phyloP scores from a whole-genome alignment of 1,140 invertebrate species.

The Bombus waltoni region DNA sequence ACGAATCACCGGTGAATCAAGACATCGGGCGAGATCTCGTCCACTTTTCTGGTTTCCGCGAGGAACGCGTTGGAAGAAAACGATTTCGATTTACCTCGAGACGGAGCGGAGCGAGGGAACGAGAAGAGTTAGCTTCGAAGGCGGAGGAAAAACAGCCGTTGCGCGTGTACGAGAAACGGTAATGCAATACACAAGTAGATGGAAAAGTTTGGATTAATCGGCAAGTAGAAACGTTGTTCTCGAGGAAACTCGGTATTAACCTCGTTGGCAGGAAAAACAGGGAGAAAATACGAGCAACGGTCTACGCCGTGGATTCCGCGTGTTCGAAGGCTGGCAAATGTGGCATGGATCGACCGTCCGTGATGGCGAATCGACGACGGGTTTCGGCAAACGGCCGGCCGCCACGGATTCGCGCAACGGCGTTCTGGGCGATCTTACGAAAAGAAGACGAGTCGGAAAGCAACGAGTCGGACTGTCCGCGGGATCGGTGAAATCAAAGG shows the following conservation, averaged over 20 bases:
- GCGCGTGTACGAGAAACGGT: not conserved
- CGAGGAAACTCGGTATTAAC: not conserved
- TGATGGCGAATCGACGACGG: not conserved
- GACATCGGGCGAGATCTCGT: not conserved
- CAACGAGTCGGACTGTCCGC: slow-evolving; percentile 31
- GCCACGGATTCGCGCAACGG: slow-evolving; percentile 24
- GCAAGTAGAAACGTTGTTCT: not conserved
- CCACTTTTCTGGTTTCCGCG: not conserved
- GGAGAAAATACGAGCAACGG: not conserved
- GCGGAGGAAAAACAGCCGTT: not conserved
- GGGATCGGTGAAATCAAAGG: slow-evolving; percentile 73
- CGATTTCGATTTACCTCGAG: not conserved
- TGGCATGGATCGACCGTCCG: not conserved
- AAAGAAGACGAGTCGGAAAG: slow-evolving; percentile 40
- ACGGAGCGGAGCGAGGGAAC: not conserved
- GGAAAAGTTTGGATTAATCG: not conserved
- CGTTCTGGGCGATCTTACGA: slow-evolving; percentile 39
- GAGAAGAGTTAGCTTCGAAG: not conserved
- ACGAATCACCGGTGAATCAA: not conserved
- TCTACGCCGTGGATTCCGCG: not conserved
- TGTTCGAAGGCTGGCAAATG: not conserved
- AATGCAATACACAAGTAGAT: not conserved
- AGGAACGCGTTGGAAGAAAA: not conserved
- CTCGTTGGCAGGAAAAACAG: not conserved
- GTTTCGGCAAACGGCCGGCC: no score